Evolutionary conservation across 2,888 invertebrate species (phyloP), one percentile per base, ranked within the genome.

Genomic region (Drosophila colorata): DNA sequence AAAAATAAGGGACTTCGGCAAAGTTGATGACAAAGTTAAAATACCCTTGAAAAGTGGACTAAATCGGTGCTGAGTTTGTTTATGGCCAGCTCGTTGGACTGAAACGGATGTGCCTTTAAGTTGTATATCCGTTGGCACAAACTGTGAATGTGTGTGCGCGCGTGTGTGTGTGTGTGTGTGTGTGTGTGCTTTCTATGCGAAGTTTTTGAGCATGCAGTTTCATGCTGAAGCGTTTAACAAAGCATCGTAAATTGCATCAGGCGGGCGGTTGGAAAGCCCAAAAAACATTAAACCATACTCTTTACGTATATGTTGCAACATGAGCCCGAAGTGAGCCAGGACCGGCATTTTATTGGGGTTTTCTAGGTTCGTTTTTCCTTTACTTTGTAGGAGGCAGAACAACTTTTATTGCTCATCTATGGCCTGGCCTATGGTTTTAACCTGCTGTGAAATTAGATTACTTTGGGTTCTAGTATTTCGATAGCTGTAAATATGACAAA

Each of bases 171-270:
- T 46, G 55, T 56, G 49, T 40, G 16, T 52, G 43, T 43, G 53
- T 48, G 47, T 38, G 28, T 60, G 35, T 61, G 20, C 18, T 46
- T 51, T 56, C 25, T 47, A 38, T 28, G 46, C 49, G 31, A 69
- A 67, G 76, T 76, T 79, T 69, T 74, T 66, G 56, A 61, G 72
- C 69, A 69, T 79, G 76, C 69, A 80, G 76, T 80, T 82, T 87
- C 74, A 79, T 82, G 83, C 74, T 79, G 80, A 79, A 85, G 79
- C 85, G 83, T 86, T 86, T 86, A 86, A 87, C 85, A 87, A 80
- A 85, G 80, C 82, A 70, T 74, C 80, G 83, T 87, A 86, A 86
- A 86, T 86, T 86, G 85, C 85, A 86, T 80, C 71, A 79, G 80
- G 74, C 72, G 60, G 48, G 71, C 79, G 74, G 63, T 71, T 66